A percentile compares a stretch with the other conserved stretches of the same genome.
Evolutionary conservation across 2,113 vertebrate species (phyloP).

Genomic region (Orcinus orca): DNA sequence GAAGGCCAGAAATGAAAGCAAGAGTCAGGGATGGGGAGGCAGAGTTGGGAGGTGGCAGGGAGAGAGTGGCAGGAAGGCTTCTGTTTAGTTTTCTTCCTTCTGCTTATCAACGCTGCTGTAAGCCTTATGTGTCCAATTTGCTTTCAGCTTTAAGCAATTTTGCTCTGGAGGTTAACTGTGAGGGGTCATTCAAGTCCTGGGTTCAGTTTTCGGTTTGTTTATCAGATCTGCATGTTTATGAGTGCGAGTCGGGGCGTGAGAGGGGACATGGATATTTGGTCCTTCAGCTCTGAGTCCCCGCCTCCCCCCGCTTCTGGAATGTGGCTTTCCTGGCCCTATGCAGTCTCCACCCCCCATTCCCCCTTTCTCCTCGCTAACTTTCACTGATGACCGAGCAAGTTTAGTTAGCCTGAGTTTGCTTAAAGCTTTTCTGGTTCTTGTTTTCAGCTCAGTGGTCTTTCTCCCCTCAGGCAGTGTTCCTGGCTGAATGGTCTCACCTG

Average conservation of each 20-base stretch:
- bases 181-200: background rate
- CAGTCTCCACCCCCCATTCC: too few relatives aligned
- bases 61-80: background rate
- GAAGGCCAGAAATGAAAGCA: background rate
- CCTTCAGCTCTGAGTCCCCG: background rate
- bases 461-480: slow-evolving; percentile 5
- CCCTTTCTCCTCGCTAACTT: background rate
- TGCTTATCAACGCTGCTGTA: background rate
- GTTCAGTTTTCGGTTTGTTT: background rate
- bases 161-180: background rate
- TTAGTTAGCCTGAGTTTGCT: background rate
- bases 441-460: background rate
- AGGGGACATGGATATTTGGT: rapidly evolving
- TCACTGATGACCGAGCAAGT: background rate
- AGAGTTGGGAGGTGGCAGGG: background rate
- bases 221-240: background rate
- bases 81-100: background rate
- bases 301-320: background rate
- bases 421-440: background rate
- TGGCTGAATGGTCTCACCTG: background rate
- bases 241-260: rapidly evolving
- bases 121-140: background rate
- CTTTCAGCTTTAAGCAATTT: background rate
- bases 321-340: background rate
- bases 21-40: background rate